phyloP scores from a whole-genome alignment of 2,888 invertebrate species.

The Macaria liturata region DNA sequence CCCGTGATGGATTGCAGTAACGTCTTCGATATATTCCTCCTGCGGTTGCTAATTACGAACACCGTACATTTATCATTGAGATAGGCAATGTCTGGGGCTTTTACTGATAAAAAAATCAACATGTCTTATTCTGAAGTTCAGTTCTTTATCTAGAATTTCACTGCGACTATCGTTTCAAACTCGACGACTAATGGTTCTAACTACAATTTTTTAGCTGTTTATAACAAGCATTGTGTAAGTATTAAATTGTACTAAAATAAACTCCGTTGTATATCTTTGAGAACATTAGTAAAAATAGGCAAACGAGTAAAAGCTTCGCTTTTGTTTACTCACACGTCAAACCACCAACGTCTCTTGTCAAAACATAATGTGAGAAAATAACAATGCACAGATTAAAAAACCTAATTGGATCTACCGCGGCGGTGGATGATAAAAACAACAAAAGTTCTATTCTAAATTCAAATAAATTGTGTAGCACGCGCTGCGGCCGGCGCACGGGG shows the following conservation, averaged over 20 bases:
- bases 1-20: conserved; percentile 71
- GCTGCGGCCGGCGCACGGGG: conserved; percentile 46
- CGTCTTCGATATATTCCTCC: conserved; percentile 40
- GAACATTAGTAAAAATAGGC: conserved; percentile 28
- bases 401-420: conserved; percentile 44
- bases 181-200: too few species aligned
- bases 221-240: background rate
- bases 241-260: conserved; percentile 8
- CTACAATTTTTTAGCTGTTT: too few species aligned
- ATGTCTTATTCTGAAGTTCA: too few species aligned
- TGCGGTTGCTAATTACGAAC: conserved; percentile 43
- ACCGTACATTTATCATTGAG: conserved; percentile 30
- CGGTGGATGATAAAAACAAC: conserved; percentile 44
- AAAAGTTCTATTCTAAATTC: conserved; percentile 47
- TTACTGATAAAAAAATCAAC: background rate
- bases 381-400: conserved; percentile 40
- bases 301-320: conserved; percentile 29
- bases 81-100: conserved; percentile 1
- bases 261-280: conserved; percentile 2
- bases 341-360: conserved; percentile 47
- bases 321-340: conserved; percentile 55
- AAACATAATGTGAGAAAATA: conserved; percentile 40
- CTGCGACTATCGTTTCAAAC: too few species aligned
- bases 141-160: too few species aligned
- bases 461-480: conserved; percentile 52